Evolutionary conservation across 2,888 invertebrate genomes (phyloP), one percentile per base, ranked within the genome.

Genomic region (Argynnis bischoffii): DNA sequence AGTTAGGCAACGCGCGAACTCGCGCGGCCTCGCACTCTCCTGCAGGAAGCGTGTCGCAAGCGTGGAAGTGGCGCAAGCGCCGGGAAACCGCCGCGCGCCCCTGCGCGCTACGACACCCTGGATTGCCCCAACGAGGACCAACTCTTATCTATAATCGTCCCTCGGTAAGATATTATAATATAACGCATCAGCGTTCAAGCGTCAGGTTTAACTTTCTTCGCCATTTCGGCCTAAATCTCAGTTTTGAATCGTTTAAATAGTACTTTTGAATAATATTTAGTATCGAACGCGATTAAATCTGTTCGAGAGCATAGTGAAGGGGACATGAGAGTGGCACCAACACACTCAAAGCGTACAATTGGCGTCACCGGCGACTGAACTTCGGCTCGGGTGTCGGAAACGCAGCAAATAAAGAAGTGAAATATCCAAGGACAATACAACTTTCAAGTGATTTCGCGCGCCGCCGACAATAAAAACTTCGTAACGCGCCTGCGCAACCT

Each of bases 391-490:
- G 84, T 89, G 87, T 90, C 89, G 90, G 90, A 90, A 91, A 90
- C 85, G 86, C 84, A 83, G 83, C 84, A 86, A 90, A 90, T 90
- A 91, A 90, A 90, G 87, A 90, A 91, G 88, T 91, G 89, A 92
- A 92, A 90, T 89, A 91, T 85, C 89, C 92, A 92, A 92, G 92
- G 91, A 92, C 92, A 91, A 88, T 87, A 87, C 88, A 88, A 92
- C 92, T 92, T 92, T 92, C 92, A 89, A 92, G 88, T 89, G 91
- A 92, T 92, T 92, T 92, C 92, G 90, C 90, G 90, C 89, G 89
- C 89, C 82, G 87, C 89, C 89, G 88, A 90, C 90, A 89, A 88
- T 90, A 91, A 92, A 90, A 92, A 92, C 91, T 91, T 89, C 88
- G 91, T 89, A 89, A 90, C 84, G 82, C 85, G 89, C 78, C 89